Conservation (phyloP, 64 coral and sea anemone species). For the Dendronephthya gigantea region DNA sequence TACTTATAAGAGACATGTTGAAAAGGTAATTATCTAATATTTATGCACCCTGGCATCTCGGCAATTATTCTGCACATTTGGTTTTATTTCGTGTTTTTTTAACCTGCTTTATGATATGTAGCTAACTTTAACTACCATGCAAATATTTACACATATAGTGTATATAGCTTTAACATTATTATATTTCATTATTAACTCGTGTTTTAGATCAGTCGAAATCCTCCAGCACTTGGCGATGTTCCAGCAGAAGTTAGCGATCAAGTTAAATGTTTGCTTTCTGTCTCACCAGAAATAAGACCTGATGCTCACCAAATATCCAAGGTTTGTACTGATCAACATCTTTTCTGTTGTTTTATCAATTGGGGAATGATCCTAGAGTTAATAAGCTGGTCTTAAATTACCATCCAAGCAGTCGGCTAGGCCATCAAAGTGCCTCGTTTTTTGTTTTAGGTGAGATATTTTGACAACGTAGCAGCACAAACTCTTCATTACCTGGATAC, state of each 20-base stretch:
- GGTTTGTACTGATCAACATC: constrained; percentile 15
- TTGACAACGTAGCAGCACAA: constrained; percentile 95
- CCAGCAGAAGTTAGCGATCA: constrained; percentile 58
- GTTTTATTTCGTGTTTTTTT: too few species aligned
- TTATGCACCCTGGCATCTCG: too few species aligned
- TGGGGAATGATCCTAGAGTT: too few species aligned
- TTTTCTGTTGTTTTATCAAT: too few species aligned
- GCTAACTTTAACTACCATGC: neutral
- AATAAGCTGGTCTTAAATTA: neutral
- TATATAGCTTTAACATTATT: too few species aligned
- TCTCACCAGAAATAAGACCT: constrained; percentile 55
- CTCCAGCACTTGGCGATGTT: constrained; percentile 59
- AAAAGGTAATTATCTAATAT: constrained; percentile 36
- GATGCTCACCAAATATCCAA: constrained; percentile 87
- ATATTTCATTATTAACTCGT: neutral
- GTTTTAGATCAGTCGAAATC: constrained; percentile 7
- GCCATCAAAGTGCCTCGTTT: too few species aligned
- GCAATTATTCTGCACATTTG: too few species aligned
- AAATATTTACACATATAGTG: neutral
- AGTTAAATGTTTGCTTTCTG: constrained; percentile 63
- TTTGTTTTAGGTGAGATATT: constrained; percentile 66
- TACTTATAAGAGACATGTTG: constrained; percentile 73
- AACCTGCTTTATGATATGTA: too few species aligned
- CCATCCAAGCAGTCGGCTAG: too few species aligned
- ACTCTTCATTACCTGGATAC: constrained; percentile 94